These are phyloP conservation scores for Sisor rabdophorus DNA, from an alignment of 2,113 vertebrate genomes.

Conservation along the genomic window DNA sequence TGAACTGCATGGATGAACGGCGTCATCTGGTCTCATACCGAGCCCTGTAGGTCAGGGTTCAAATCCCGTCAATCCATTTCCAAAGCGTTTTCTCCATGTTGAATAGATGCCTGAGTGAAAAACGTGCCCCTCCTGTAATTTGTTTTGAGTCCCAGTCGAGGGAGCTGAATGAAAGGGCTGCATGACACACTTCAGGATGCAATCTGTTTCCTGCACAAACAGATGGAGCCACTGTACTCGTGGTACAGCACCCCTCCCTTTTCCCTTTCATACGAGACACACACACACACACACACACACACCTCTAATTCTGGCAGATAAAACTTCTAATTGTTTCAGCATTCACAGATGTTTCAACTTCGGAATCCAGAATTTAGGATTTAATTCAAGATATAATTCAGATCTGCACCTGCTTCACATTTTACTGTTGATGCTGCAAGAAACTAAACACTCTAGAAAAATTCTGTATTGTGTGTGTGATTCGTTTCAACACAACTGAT, in stretches of 20 bases:
- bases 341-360: background rate
- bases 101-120: background rate
- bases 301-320: background rate
- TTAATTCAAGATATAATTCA: background rate
- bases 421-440: background rate
- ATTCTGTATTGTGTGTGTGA: background rate
- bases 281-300: conserved; percentile 10
- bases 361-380: background rate
- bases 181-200: conserved; percentile 44
- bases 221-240: conserved; percentile 63
- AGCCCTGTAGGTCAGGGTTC: background rate
- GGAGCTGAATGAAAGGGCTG: conserved; percentile 58
- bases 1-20: background rate
- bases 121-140: conserved; percentile 1
- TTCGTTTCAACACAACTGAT: no score
- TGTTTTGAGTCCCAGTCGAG: conserved; percentile 36
- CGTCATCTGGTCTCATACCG: background rate
- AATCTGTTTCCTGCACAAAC: conserved; percentile 72
- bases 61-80: background rate
- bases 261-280: conserved; percentile 24
- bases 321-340: background rate
- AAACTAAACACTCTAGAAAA: background rate
- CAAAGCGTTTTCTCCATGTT: background rate
- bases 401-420: no score
- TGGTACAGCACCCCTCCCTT: conserved; percentile 46